Evolutionary conservation across 2,113 vertebrate species (phyloP).

Genomic region (Pheucticus melanocephalus): DNA sequence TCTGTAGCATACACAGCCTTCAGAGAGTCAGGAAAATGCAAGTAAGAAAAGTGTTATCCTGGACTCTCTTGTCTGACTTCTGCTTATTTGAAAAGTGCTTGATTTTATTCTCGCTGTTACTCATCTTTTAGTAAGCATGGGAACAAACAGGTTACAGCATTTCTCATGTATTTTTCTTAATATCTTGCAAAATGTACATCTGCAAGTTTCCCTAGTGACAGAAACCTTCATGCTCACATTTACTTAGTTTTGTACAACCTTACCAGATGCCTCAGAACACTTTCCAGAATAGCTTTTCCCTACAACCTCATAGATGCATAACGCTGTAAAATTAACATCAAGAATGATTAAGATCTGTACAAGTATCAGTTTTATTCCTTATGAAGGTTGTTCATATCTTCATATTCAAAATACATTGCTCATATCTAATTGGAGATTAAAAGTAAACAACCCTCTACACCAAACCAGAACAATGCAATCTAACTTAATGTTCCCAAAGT

Average conservation of each 20-base stretch:
- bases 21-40: neutral
- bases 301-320: neutral
- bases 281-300: neutral
- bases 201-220: neutral
- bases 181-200: neutral
- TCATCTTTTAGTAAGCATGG: neutral
- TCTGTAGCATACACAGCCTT: neutral
- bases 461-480: neutral
- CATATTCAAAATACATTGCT: neutral
- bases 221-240: neutral
- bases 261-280: neutral
- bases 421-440: neutral
- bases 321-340: neutral
- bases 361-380: neutral
- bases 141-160: neutral
- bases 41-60: neutral
- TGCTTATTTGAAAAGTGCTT: neutral
- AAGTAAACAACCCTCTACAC: rapidly evolving
- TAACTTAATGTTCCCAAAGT: neutral
- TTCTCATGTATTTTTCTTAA: neutral
- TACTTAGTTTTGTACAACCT: neutral
- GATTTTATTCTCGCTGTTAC: neutral
- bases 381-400: neutral
- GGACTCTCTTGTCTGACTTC: neutral
- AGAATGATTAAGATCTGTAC: neutral